A percentile compares a stretch with the other conserved stretches of the same genome.
phyloP scores from a whole-genome alignment of 2,113 vertebrate species.

The Carassius gibelio region DNA sequence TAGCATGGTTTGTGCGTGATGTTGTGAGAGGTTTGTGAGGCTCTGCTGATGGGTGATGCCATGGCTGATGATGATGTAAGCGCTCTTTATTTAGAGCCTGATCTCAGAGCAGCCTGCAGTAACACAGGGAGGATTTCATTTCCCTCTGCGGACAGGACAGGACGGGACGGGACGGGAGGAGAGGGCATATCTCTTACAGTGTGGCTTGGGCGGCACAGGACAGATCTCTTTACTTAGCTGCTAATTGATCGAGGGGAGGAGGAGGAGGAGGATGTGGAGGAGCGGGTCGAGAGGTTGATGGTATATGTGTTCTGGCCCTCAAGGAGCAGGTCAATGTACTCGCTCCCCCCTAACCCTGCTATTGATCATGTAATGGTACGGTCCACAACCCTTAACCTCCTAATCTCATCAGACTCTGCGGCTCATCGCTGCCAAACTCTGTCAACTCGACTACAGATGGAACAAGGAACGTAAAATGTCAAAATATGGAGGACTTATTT shows the following conservation, averaged over 20 bases:
- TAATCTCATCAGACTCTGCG: constrained; percentile 39
- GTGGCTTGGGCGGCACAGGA: constrained; percentile 72
- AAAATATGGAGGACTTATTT: neutral
- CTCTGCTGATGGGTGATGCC: constrained; percentile 44
- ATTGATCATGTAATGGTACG: constrained; percentile 55
- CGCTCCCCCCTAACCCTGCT: constrained; percentile 56
- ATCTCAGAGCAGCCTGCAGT: constrained; percentile 62
- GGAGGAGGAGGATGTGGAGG: constrained; percentile 59
- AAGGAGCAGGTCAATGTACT: constrained; percentile 58
- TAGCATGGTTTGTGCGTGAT: neutral
- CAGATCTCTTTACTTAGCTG: constrained; percentile 87
- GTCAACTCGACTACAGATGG: neutral
- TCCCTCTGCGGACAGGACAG: constrained; percentile 68
- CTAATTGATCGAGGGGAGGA: constrained; percentile 85
- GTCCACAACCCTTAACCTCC: constrained; percentile 47
- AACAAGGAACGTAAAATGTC: neutral
- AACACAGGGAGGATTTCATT: constrained; percentile 71
- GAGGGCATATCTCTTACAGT: constrained; percentile 80
- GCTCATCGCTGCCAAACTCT: neutral
- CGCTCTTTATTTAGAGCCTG: constrained; percentile 75
- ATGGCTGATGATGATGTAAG: constrained; percentile 74
- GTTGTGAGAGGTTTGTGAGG: constrained; percentile 34
- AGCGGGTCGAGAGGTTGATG: constrained; percentile 50
- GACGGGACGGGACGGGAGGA: constrained; percentile 61
- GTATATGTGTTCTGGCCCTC: constrained; percentile 39